Base-by-base conservation (phyloP, 2,113 vertebrate genomes). In the Pantherophis guttatus region DNA sequence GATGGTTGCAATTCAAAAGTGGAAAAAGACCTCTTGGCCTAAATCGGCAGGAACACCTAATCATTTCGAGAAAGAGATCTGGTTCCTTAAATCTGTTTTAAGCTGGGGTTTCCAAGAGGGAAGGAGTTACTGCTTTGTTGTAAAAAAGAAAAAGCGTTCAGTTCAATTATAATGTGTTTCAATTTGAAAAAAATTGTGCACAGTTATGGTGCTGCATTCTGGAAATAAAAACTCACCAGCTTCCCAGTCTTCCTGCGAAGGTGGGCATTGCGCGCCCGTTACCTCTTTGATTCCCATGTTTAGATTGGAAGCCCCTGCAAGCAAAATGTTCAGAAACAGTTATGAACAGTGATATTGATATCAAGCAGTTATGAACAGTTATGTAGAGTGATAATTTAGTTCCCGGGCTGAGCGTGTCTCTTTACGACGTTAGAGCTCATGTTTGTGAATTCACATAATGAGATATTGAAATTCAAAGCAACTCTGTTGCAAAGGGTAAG, bases 241-340 rank as follows among this genome's bases (percentile, higher is more conserved):
- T 0, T 97, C 96, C 96, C 96, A 97, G 86, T 96, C 91, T 81
- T 97, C 96, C 7, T 92, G 62, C 17, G 91, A 89, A 0, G 86
- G 90, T 5, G 95, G 93, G 17, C 21, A 15, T 87, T 96, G 91
- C 92, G 23, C 91, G n/a, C 59, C 13, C 0, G 50, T 29, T 15
- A 3, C 1, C 0, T 93, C 85, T 0, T 53, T 48, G 39, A 10
- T 5, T 2, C 13, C 59, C 8, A 48, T 39, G 2, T 26, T 4
- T 17, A 6, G 0, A 5, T 44, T 0, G 0, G 2, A 12, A 3
- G 2, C 1, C 0, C 0, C 1, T 12, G 5, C 3, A 29, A 52
- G 44, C 58, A 54, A 55, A 88, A 5, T 4, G 24, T 55, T 3
- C 54, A 88, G 6, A 86, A 26, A 65, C 0, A 62, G 58, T 62